Conservation (phyloP, 2,113 vertebrate genomes). For the Uria aalge region DNA sequence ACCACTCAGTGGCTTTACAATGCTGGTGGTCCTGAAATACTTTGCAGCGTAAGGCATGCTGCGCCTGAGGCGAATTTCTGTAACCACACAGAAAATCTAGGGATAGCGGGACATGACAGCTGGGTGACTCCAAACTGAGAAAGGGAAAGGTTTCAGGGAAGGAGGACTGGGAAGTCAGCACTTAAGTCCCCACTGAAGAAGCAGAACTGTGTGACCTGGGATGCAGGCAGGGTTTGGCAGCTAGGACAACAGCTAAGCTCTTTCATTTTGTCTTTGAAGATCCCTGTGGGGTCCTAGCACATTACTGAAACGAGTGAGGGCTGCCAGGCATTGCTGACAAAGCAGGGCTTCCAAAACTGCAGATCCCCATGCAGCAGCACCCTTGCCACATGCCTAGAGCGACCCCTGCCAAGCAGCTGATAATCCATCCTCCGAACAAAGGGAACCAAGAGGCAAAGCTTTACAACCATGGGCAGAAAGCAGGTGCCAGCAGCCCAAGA, state of each 20-base stretch:
- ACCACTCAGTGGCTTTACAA: background rate
- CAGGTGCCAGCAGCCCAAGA: background rate
- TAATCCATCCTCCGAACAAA: slow-evolving; percentile 11
- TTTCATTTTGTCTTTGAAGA: background rate
- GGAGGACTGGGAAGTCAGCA: background rate
- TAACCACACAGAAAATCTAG: background rate
- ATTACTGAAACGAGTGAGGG: background rate
- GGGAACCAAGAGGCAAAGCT: background rate
- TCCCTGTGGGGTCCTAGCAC: background rate
- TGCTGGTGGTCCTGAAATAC: background rate
- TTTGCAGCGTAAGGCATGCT: background rate
- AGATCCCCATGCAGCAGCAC: background rate
- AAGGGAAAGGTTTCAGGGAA: background rate
- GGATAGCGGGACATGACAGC: background rate
- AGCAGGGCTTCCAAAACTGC: background rate
- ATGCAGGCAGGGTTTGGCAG: background rate
- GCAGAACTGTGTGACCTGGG: background rate
- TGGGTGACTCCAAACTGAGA: background rate
- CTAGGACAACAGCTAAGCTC: background rate
- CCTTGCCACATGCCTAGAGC: background rate
- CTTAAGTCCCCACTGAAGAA: background rate
- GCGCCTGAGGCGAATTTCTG: background rate
- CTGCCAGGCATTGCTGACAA: background rate
- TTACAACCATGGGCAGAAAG: background rate
- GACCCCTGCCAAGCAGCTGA: background rate